Conservation (phyloP, 2,888 invertebrate genomes). For the Plagiodera versicolora region DNA sequence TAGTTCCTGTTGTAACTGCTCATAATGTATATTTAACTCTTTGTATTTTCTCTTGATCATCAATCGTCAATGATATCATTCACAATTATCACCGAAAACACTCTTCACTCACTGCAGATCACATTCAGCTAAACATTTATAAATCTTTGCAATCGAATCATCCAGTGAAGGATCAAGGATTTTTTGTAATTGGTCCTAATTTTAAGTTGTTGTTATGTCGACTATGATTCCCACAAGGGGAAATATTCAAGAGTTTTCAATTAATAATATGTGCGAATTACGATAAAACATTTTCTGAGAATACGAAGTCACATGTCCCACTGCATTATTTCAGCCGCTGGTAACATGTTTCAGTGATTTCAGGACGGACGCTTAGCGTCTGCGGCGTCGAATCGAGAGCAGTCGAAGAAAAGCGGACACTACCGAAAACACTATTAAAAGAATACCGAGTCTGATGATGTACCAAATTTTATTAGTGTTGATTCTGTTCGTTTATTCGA, state of each 20-base stretch:
- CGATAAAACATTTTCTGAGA: neutral
- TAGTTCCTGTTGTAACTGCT: neutral
- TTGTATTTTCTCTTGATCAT: neutral
- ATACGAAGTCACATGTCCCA: constrained; percentile 21
- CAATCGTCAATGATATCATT: neutral
- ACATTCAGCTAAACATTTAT: neutral
- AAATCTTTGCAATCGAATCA: too few relatives aligned
- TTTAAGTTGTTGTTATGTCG: too few relatives aligned
- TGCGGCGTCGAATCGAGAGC: constrained; percentile 42
- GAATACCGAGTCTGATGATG: constrained; percentile 2
- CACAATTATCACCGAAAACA: neutral
- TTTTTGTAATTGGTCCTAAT: too few relatives aligned
- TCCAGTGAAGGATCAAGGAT: too few relatives aligned
- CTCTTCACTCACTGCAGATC: neutral
- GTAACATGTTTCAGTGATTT: constrained; percentile 34
- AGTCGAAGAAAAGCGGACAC: constrained; percentile 30
- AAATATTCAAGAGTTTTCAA: too few relatives aligned
- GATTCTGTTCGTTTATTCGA: neutral
- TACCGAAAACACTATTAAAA: constrained; percentile 40
- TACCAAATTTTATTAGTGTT: neutral
- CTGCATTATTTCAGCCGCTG: constrained; percentile 39
- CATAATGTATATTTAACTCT: neutral
- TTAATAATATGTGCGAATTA: too few relatives aligned
- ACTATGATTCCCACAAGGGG: too few relatives aligned
- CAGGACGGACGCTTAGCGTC: constrained; percentile 43